Conservation (phyloP, 2,113 vertebrate genomes). For the Collichthys lucidus region DNA sequence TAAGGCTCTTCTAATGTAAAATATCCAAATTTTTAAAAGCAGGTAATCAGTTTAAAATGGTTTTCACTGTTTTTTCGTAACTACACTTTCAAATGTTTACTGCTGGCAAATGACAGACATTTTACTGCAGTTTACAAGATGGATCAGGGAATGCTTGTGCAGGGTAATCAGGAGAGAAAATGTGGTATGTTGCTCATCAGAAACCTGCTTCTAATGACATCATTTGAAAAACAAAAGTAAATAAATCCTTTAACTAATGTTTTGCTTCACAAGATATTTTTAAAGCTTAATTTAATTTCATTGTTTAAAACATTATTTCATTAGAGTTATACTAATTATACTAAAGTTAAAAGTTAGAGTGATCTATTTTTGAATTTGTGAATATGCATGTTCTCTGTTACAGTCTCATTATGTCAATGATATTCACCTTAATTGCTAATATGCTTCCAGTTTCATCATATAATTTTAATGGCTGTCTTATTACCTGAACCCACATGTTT, state of each 20-base stretch:
- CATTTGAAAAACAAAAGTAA: not conserved
- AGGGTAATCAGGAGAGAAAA: no score
- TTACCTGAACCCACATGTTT: slow-evolving; percentile 47
- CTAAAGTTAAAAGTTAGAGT: not conserved
- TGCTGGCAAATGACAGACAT: not conserved
- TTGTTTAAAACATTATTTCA: not conserved
- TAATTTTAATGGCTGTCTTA: slow-evolving; percentile 54
- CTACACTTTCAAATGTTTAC: not conserved
- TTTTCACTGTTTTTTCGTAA: not conserved
- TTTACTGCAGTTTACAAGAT: not conserved
- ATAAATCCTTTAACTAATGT: not conserved
- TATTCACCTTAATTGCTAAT: slow-evolving; percentile 56
- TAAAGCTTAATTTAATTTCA: slow-evolving; percentile 4
- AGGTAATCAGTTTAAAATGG: not conserved
- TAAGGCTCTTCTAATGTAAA: not conserved
- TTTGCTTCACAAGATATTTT: not conserved
- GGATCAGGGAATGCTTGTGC: not conserved
- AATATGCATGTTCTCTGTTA: not conserved
- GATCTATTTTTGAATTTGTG: slow-evolving; percentile 1
- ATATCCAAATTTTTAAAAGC: not conserved
- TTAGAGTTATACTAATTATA: not conserved
- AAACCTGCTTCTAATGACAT: not conserved
- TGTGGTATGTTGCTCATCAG: not conserved
- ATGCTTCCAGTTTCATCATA: slow-evolving; percentile 35
- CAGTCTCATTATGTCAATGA: slow-evolving; percentile 30